phyloP scores from a whole-genome alignment of 2,113 vertebrate genomes.

The Clarias batrachus region DNA sequence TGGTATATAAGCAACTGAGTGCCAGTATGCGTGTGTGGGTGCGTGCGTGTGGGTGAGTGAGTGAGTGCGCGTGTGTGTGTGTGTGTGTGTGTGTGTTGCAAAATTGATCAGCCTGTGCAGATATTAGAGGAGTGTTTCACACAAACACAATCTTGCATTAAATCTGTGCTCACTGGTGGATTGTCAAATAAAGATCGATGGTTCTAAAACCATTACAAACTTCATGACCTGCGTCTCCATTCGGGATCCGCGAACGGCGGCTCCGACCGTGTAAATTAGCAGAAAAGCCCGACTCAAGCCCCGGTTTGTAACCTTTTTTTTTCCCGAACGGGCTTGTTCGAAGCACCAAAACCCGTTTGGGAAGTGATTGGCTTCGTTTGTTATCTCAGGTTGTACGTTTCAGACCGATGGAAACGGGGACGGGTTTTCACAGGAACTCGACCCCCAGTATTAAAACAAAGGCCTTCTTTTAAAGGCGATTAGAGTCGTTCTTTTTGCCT shows the following conservation, averaged over 20 bases:
- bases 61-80: constrained; percentile 37
- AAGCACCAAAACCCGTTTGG: background rate
- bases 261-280: background rate
- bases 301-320: background rate
- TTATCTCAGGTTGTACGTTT: constrained; percentile 52
- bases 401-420: constrained; percentile 26
- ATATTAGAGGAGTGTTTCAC: constrained; percentile 74
- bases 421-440: background rate
- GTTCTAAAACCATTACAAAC: constrained; percentile 67
- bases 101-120: constrained; percentile 75
- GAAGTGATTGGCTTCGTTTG: constrained; percentile 34
- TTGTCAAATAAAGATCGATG: constrained; percentile 68
- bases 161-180: constrained; percentile 76
- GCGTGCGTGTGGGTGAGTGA: constrained; percentile 56
- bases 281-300: background rate
- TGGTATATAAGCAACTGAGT: constrained; percentile 42
- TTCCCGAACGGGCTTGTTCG: constrained; percentile 24
- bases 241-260: background rate
- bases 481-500: constrained; percentile 54
- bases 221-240: constrained; percentile 59
- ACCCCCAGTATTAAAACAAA: constrained; percentile 23
- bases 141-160: constrained; percentile 78
- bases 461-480: background rate
- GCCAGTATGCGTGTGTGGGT: constrained; percentile 39
- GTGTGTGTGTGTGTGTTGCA: constrained; percentile 64